These are phyloP conservation scores for Calosoma granatense DNA, from an alignment of 1,140 invertebrate genomes.

Conservation along the genomic window DNA sequence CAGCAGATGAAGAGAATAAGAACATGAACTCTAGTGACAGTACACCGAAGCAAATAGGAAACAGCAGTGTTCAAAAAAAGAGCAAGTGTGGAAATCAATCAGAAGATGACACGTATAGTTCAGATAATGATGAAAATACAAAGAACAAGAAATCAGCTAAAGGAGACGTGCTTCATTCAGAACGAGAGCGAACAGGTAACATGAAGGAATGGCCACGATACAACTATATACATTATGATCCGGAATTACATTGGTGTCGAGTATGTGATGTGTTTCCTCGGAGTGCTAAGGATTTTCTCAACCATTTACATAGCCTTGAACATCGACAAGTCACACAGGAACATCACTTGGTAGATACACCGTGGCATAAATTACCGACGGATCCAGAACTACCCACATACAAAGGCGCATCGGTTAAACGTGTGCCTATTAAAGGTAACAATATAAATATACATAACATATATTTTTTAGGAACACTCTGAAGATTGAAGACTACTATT, in stretches of 20 bases:
- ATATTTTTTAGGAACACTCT: not conserved
- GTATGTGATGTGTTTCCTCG: slow-evolving; percentile 75
- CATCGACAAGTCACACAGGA: slow-evolving; percentile 56
- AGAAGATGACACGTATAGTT: not conserved
- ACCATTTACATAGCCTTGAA: slow-evolving; percentile 66
- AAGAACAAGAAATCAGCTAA: not conserved
- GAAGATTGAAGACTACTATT: not conserved
- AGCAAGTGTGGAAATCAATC: slow-evolving; percentile 23
- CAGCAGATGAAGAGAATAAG: slow-evolving; percentile 22
- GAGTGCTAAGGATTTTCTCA: slow-evolving; percentile 73
- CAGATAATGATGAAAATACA: not conserved
- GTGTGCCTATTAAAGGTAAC: slow-evolving; percentile 74
- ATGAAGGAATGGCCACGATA: slow-evolving; percentile 39
- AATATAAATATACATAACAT: no score
- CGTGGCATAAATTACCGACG: slow-evolving; percentile 56
- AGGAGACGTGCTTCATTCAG: slow-evolving; percentile 33
- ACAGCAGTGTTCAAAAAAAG: slow-evolving; percentile 25
- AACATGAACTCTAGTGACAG: slow-evolving; percentile 12
- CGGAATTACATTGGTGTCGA: slow-evolving; percentile 80
- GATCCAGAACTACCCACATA: slow-evolving; percentile 54
- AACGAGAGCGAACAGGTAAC: slow-evolving; percentile 20
- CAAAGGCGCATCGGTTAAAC: slow-evolving; percentile 58
- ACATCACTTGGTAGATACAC: slow-evolving; percentile 53
- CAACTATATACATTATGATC: slow-evolving; percentile 77
- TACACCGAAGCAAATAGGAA: slow-evolving; percentile 16